These are phyloP conservation scores for Mechanitis mazaeus DNA, from an alignment of 2,888 invertebrate genomes.

Conservation along the genomic window DNA sequence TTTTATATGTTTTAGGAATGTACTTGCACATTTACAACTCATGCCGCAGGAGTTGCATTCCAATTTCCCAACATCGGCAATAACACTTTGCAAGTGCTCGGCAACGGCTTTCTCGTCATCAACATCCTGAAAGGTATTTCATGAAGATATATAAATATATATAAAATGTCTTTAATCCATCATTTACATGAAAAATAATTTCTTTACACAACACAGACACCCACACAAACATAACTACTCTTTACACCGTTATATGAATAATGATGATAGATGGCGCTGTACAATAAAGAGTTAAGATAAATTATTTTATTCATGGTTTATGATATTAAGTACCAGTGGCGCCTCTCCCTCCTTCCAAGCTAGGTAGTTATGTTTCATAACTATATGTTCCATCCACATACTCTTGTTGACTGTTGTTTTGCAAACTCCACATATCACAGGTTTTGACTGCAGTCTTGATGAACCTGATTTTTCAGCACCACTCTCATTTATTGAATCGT, in stretches of 20 bases:
- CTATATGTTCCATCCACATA: slow-evolving; percentile 42
- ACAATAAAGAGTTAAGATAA: background rate
- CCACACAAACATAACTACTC: no score
- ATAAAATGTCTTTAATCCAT: no score
- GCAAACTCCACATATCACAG: slow-evolving; percentile 34
- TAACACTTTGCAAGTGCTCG: slow-evolving; percentile 36
- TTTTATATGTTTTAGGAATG: slow-evolving; percentile 38
- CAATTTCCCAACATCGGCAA: slow-evolving; percentile 33
- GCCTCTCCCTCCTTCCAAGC: slow-evolving; percentile 39
- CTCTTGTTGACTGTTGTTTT: slow-evolving; percentile 11
- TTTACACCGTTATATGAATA: background rate
- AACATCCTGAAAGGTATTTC: slow-evolving; percentile 28
- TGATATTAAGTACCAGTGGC: slow-evolving; percentile 35
- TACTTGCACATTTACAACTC: slow-evolving; percentile 34
- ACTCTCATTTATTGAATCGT: background rate
- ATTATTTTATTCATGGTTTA: no score
- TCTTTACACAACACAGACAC: no score
- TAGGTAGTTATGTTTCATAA: slow-evolving; percentile 40
- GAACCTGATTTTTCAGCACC: no score
- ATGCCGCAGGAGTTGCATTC: slow-evolving; percentile 39
- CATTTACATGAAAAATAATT: background rate
- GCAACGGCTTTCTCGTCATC: slow-evolving; percentile 34
- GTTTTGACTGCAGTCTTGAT: background rate
- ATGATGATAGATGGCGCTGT: background rate
- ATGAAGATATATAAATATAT: no score